Evolutionary conservation across 1,140 invertebrate genomes (phyloP).

Genomic region (Lanistes nyassanus): DNA sequence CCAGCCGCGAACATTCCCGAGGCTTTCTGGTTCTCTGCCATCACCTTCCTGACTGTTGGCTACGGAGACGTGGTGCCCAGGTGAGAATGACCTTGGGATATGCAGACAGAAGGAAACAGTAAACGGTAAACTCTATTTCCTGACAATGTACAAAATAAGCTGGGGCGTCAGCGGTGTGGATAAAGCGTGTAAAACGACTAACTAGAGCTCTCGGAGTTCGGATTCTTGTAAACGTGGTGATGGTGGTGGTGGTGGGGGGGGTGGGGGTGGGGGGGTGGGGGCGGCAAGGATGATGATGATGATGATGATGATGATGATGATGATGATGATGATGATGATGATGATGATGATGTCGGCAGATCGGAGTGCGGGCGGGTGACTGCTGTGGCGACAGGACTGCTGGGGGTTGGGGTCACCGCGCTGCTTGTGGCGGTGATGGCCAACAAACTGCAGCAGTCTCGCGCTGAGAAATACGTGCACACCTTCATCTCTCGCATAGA

Average conservation of each 20-base stretch:
- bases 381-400: slow-evolving; percentile 64
- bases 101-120: too few species aligned
- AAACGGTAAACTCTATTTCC: too few species aligned
- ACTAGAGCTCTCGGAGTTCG: too few species aligned
- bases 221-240: too few species aligned
- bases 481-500: slow-evolving; percentile 65
- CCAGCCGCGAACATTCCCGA: slow-evolving; percentile 37
- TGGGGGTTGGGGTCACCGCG: slow-evolving; percentile 65
- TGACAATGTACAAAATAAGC: too few species aligned
- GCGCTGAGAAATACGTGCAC: slow-evolving; percentile 66
- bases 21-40: slow-evolving; percentile 64
- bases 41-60: slow-evolving; percentile 65
- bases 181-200: too few species aligned
- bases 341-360: slow-evolving; percentile 40
- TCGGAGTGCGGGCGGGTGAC: slow-evolving; percentile 64
- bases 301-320: slow-evolving; percentile 57
- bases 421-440: slow-evolving; percentile 66
- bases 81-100: too few species aligned
- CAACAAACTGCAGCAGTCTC: slow-evolving; percentile 62
- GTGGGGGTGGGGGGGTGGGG: too few species aligned
- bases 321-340: slow-evolving; percentile 30
- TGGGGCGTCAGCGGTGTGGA: too few species aligned
- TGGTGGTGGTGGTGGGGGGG: too few species aligned
- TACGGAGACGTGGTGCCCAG: slow-evolving; percentile 55
- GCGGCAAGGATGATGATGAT: slow-evolving; percentile 58